Conservation (phyloP, 2,113 vertebrate species). For the Sylvia atricapilla region DNA sequence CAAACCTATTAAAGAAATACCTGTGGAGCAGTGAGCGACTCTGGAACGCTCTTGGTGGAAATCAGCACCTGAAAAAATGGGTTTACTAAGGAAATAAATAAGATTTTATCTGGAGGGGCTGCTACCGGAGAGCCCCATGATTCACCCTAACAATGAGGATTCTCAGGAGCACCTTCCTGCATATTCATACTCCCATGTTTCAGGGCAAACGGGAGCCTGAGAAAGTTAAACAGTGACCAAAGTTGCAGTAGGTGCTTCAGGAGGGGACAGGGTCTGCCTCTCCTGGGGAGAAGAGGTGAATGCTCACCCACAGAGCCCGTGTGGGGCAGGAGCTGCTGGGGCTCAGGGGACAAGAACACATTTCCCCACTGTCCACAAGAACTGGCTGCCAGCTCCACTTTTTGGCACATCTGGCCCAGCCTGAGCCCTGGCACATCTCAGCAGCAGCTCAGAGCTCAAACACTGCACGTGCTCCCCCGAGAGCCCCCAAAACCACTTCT, state of each 20-base stretch:
- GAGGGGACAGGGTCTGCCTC: not conserved
- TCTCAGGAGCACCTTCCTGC: not conserved
- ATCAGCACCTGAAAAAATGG: not conserved
- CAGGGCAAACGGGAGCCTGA: not conserved
- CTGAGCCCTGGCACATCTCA: not conserved
- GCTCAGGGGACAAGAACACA: rapidly evolving
- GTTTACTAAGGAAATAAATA: not conserved
- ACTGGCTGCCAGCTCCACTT: not conserved
- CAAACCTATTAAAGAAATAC: constrained; percentile 15
- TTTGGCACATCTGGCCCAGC: not conserved
- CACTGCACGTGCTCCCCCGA: rapidly evolving
- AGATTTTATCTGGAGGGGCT: not conserved
- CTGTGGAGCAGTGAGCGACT: not conserved
- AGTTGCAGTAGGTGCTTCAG: not conserved
- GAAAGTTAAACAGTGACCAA: not conserved
- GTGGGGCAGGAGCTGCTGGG: rapidly evolving
- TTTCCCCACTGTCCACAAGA: not conserved
- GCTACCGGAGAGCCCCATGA: not conserved
- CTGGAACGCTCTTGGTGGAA: not conserved
- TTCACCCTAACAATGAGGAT: not conserved
- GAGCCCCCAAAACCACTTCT: not conserved
- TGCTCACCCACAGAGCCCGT: rapidly evolving
- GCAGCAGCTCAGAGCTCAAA: not conserved
- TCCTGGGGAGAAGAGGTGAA: rapidly evolving
- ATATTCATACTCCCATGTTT: not conserved